These are phyloP conservation scores for Globodera rostochiensis DNA, from an alignment of 1,140 invertebrate species.

Conservation along the genomic window DNA sequence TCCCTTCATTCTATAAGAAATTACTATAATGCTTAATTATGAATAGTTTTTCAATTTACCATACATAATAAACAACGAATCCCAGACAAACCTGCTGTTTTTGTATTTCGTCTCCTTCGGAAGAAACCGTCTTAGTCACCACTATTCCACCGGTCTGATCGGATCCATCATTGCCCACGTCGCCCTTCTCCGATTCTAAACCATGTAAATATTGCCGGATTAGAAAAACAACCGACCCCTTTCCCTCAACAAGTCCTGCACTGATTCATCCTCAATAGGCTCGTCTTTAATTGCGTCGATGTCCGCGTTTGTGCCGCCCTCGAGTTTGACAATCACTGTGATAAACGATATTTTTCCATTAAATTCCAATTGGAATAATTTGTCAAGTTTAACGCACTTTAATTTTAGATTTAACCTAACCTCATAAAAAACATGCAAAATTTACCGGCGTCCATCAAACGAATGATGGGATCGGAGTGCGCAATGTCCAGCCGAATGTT, in stretches of 20 bases:
- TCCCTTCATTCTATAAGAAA: not conserved
- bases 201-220: not conserved
- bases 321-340: constrained; percentile 86
- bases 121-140: not conserved
- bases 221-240: constrained; percentile 9
- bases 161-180: not conserved
- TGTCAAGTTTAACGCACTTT: too few relatives aligned
- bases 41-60: not conserved
- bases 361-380: too few relatives aligned
- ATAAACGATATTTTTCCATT: constrained; percentile 24
- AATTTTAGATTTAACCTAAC: too few relatives aligned
- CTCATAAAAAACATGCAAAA: not conserved
- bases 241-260: constrained; percentile 59
- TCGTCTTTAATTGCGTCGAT: constrained; percentile 72
- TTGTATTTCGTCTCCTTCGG: not conserved
- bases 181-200: not conserved
- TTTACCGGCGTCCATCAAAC: constrained; percentile 76
- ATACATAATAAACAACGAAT: not conserved
- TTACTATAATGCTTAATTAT: too few relatives aligned
- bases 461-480: constrained; percentile 82
- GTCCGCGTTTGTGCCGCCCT: constrained; percentile 93
- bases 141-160: not conserved
- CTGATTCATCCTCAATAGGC: constrained; percentile 59
- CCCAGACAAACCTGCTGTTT: not conserved
- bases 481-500: constrained; percentile 81